Conservation (phyloP, 2,888 invertebrate genomes). For the Dione vanillae region DNA sequence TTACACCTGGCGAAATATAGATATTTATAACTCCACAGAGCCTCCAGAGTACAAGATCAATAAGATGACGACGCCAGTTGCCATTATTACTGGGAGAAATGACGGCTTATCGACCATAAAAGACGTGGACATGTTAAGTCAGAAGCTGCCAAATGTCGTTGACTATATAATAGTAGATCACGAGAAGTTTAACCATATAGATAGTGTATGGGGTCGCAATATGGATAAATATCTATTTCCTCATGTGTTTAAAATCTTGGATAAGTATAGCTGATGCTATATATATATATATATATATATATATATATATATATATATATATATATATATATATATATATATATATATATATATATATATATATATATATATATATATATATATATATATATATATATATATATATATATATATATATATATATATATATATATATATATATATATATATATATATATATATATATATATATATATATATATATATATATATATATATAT, state of each 20-base stretch:
- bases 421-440: too few relatives aligned
- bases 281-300: too few relatives aligned
- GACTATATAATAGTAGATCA: slow-evolving; percentile 51
- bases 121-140: slow-evolving; percentile 50
- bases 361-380: too few relatives aligned
- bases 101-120: slow-evolving; percentile 75
- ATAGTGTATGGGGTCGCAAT: slow-evolving; percentile 55
- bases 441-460: too few relatives aligned
- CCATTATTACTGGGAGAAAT: slow-evolving; percentile 75
- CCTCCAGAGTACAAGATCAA: slow-evolving; percentile 53
- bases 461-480: too few relatives aligned
- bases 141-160: slow-evolving; percentile 54
- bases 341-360: too few relatives aligned
- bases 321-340: too few relatives aligned
- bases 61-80: slow-evolving; percentile 54
- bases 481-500: too few relatives aligned
- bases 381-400: too few relatives aligned
- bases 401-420: too few relatives aligned
- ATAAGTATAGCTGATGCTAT: slow-evolving; percentile 37
- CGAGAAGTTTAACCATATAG: slow-evolving; percentile 56
- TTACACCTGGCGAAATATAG: slow-evolving; percentile 48
- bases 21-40: slow-evolving; percentile 45
- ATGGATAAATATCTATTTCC: slow-evolving; percentile 57
- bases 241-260: slow-evolving; percentile 48
- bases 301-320: too few relatives aligned